Percentiles rank a stretch among this genome's conserved stretches.
Evolutionary conservation across 30 jellyfish, hydroid and myxozoan genomes (phyloP).

Genomic region (Nemopilema nomurai): DNA sequence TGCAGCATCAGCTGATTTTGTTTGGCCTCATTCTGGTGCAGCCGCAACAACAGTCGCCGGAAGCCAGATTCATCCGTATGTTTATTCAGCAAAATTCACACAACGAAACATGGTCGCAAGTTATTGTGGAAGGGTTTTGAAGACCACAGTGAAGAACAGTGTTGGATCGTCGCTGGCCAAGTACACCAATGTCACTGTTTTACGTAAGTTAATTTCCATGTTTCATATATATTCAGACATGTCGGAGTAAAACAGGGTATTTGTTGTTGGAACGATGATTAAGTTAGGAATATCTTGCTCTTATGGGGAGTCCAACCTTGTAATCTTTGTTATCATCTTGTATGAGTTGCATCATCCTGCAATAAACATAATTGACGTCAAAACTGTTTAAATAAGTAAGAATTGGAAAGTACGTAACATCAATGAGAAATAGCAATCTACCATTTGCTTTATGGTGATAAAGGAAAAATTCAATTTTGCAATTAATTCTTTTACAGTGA

Average conservation of each 20-base stretch:
- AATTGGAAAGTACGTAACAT: too few species aligned
- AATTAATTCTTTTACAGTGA: neutral
- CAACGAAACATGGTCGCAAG: constrained; percentile 5
- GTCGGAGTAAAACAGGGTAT: neutral
- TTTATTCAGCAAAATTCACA: constrained; percentile 13
- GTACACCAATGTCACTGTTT: constrained; percentile 4
- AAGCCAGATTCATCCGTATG: neutral
- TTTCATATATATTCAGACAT: neutral
- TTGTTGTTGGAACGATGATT: too few species aligned
- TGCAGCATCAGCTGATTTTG: constrained; percentile 26
- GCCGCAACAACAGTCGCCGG: neutral
- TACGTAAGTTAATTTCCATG: too few species aligned
- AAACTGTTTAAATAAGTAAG: too few species aligned
- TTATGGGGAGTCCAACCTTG: too few species aligned
- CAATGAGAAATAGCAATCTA: too few species aligned
- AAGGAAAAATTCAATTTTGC: too few species aligned
- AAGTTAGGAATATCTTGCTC: too few species aligned
- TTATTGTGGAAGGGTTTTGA: constrained; percentile 32
- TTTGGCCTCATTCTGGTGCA: constrained; percentile 22
- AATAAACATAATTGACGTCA: too few species aligned
- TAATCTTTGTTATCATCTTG: too few species aligned
- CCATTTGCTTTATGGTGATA: too few species aligned
- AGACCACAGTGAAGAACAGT: constrained; percentile 2
- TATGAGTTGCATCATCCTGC: too few species aligned
- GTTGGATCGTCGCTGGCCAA: neutral